Evolutionary conservation across 2,888 invertebrate genomes (phyloP), one percentile per base, ranked within the genome.

Genomic region (Acleris laterana): DNA sequence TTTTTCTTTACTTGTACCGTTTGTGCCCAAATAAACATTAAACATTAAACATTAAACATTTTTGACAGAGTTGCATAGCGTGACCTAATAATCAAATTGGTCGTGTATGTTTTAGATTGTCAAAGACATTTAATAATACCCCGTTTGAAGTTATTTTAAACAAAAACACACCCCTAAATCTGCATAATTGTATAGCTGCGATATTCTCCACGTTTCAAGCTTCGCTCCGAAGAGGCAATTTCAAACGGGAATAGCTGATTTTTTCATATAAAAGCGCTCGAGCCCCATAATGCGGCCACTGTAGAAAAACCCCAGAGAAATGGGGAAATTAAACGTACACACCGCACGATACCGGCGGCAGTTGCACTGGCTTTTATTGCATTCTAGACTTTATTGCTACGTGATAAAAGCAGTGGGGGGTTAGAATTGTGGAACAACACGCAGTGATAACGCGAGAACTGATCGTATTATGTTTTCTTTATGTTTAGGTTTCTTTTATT

Each of bases 231-330:
- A 82, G 81, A 75, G 79, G 81, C 81, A 80, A 81, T 85, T 80
- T 75, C 70, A 82, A 80, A 80, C 79, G 79, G 75, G 72, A 82
- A 82, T 78, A 76, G 80, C 76, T 79, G 81, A 82, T 84, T 83
- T 82, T 83, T 83, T 83, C 78, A 82, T 81, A 83, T 79, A 83
- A 82, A 81, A 77, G 70, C 76, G 75, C 75, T 79, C 77, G 70
- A 71, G 74, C 71, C 70, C 68, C 74, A 71, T 82, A 81, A 84
- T 80, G 75, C 75, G 72, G 69, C 73, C 76, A 74, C 77, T 73
- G 72, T 71, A 71, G 76, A 71, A 77, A 80, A 81, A 80, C 78
- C 76, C 72, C 75, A 74, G 74, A 75, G 73, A 78, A 79, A 81
- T 78, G 78, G 76, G 72, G 71, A 77, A 82, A 82, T 83, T 83